These are phyloP conservation scores for Sebastes minor DNA, from an alignment of 2,797 vertebrate genomes.

Conservation along the genomic window DNA sequence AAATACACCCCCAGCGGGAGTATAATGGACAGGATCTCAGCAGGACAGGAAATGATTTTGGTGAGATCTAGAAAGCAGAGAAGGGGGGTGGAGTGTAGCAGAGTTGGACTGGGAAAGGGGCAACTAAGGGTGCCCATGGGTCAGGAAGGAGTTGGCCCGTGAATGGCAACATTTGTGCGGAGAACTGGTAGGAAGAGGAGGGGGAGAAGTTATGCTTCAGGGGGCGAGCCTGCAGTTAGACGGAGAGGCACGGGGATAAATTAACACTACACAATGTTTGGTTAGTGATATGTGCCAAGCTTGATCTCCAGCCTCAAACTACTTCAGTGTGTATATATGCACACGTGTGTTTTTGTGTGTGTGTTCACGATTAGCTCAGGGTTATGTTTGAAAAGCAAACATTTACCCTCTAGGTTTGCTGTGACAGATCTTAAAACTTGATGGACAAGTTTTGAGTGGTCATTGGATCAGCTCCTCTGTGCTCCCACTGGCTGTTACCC, in stretches of 20 bases:
- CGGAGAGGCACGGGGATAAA: constrained; percentile 62
- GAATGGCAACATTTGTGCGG: constrained; percentile 73
- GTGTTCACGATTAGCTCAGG: constrained; percentile 46
- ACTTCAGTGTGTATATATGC: constrained; percentile 15
- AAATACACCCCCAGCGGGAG: constrained; percentile 81
- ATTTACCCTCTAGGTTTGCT: constrained; percentile 64
- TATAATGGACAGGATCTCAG: constrained; percentile 76
- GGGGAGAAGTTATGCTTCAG: constrained; percentile 49
- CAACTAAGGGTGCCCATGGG: constrained; percentile 54
- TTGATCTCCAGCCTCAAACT: constrained; percentile 48
- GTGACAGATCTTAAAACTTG: constrained; percentile 58
- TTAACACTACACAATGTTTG: constrained; percentile 75
- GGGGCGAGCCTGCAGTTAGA: constrained; percentile 34
- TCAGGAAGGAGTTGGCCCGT: constrained; percentile 55
- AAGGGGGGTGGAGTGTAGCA: not conserved
- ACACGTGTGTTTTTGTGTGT: not conserved
- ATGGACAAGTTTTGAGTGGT: constrained; percentile 61
- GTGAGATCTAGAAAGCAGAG: constrained; percentile 67
- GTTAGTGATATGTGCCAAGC: constrained; percentile 71
- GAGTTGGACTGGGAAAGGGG: constrained; percentile 32
- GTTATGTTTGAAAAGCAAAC: constrained; percentile 78
- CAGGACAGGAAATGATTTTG: constrained; percentile 77
- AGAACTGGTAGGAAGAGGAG: constrained; percentile 29
- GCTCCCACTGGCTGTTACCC: constrained; percentile 22
- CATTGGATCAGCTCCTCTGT: constrained; percentile 27